Conservation (phyloP, 2,113 vertebrate genomes). For the Campylomormyrus numenius region DNA sequence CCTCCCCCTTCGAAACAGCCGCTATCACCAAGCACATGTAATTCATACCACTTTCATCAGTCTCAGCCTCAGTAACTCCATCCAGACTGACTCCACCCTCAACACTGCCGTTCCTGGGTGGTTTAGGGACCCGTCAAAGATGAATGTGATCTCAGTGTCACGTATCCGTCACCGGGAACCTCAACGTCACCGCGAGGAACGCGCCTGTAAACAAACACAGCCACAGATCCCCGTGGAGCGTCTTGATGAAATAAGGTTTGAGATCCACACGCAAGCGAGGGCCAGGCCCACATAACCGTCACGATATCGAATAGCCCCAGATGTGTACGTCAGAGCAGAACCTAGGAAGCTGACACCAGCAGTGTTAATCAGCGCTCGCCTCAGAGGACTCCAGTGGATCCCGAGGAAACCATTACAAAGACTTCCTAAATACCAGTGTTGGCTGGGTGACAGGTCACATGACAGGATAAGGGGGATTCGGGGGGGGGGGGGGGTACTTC, state of each 20-base stretch:
- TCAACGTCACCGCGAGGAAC: background rate
- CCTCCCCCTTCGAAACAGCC: background rate
- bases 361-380: background rate
- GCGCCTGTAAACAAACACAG: background rate
- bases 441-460: background rate
- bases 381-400: background rate
- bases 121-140: background rate
- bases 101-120: background rate
- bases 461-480: background rate
- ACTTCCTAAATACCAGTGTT: background rate
- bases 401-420: background rate
- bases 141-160: background rate
- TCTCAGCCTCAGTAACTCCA: background rate
- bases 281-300: background rate
- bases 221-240: background rate
- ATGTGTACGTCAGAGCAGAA: background rate
- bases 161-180: background rate
- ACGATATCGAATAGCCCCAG: background rate
- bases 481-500: background rate
- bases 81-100: conserved; percentile 9
- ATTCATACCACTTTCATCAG: background rate
- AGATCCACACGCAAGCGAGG: background rate
- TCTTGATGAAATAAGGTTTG: background rate
- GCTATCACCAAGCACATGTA: background rate
- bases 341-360: background rate